Percentiles rank a stretch among this genome's conserved stretches.
These are phyloP conservation scores for Pelochelys cantorii DNA, from an alignment of 2,797 vertebrate species.

Conservation along the genomic window DNA sequence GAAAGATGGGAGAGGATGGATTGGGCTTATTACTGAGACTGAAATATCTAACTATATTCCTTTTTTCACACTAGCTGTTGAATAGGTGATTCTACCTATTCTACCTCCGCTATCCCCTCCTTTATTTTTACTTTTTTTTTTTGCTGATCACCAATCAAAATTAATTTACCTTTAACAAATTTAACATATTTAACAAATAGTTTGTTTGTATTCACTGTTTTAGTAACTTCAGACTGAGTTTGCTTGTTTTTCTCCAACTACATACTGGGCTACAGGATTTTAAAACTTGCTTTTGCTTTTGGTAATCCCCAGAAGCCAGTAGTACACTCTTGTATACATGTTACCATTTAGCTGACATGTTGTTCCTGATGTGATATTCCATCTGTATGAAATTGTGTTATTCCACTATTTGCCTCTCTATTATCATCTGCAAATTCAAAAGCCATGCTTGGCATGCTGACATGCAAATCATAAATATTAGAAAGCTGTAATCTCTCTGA, in stretches of 20 bases:
- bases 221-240: neutral
- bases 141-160: neutral
- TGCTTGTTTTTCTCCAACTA: neutral
- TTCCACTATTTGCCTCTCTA: conserved; percentile 35
- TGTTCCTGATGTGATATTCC: neutral
- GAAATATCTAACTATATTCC: neutral
- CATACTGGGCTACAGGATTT: neutral
- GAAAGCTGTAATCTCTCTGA: neutral
- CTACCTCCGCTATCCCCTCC: neutral
- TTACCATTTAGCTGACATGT: neutral
- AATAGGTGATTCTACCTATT: neutral
- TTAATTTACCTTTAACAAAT: neutral
- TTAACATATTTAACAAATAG: neutral
- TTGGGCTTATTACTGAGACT: neutral
- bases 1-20: neutral
- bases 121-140: neutral
- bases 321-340: neutral
- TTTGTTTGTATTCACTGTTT: neutral
- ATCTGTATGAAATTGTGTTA: conserved; percentile 6
- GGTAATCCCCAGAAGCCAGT: conserved; percentile 35
- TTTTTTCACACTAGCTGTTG: too few species aligned
- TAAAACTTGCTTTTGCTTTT: neutral
- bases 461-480: conserved; percentile 1
- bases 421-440: conserved; percentile 14
- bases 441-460: conserved; percentile 13